phyloP scores from a whole-genome alignment of 1,140 invertebrate genomes.

The Drosophila orena region DNA sequence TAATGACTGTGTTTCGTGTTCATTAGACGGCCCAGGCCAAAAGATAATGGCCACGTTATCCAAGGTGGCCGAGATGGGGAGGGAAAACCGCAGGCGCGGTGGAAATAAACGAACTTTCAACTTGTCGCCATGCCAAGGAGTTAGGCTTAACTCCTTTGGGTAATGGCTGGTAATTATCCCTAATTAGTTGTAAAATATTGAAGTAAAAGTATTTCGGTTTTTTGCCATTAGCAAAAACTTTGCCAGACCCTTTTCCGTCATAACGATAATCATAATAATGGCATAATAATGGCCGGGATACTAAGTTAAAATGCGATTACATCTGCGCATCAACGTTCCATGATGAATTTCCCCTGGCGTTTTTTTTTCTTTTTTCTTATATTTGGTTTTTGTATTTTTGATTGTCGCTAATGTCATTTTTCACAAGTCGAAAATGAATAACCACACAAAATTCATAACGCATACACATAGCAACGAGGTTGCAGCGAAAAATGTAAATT shows the following conservation, averaged over 20 bases:
- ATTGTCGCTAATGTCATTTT: slow-evolving; percentile 14
- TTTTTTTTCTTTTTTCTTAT: not conserved
- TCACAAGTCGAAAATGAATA: slow-evolving; percentile 55
- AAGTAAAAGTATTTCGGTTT: slow-evolving; percentile 63
- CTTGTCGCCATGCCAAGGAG: slow-evolving; percentile 36
- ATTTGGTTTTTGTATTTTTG: not conserved
- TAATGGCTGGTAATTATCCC: slow-evolving; percentile 77
- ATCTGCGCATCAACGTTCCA: slow-evolving; percentile 22
- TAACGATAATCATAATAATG: slow-evolving; percentile 53
- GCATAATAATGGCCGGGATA: slow-evolving; percentile 12
- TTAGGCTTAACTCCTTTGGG: slow-evolving; percentile 46
- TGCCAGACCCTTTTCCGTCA: slow-evolving; percentile 21
- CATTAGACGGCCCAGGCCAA: slow-evolving; percentile 28
- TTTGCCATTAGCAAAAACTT: slow-evolving; percentile 61
- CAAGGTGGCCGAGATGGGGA: slow-evolving; percentile 1
- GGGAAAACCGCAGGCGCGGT: not conserved
- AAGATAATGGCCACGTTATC: slow-evolving; percentile 18
- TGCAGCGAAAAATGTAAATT: slow-evolving; percentile 1
- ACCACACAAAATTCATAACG: slow-evolving; percentile 33
- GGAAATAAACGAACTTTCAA: slow-evolving; percentile 33
- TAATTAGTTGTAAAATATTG: slow-evolving; percentile 84
- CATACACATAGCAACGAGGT: slow-evolving; percentile 9
- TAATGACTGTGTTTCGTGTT: slow-evolving; percentile 20
- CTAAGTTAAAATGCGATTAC: slow-evolving; percentile 47
- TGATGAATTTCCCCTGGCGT: slow-evolving; percentile 59